Percentiles rank a stretch among this genome's conserved stretches.
phyloP scores from a whole-genome alignment of 2,888 invertebrate species.

The Ophion obscuratus region DNA sequence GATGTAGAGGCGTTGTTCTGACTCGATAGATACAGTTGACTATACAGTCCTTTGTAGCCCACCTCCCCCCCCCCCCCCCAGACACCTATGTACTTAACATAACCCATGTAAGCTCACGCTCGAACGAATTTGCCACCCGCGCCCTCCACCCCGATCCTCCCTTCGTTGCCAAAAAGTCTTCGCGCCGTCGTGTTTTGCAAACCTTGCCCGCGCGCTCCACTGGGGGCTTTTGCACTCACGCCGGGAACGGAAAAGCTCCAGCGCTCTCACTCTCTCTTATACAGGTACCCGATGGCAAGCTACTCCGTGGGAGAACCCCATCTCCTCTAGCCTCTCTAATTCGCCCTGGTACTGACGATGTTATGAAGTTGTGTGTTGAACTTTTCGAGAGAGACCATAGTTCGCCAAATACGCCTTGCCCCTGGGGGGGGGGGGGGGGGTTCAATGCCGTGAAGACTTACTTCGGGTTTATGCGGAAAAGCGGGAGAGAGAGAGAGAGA shows the following conservation, averaged over 20 bases:
- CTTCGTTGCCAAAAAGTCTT: conserved; percentile 45
- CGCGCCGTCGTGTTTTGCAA: conserved; percentile 68
- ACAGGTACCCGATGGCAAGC: conserved; percentile 21
- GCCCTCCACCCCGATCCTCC: not conserved
- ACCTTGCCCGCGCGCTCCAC: conserved; percentile 72
- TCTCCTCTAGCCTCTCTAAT: conserved; percentile 66
- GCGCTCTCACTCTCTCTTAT: conserved; percentile 39
- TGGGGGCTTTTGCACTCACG: conserved; percentile 19
- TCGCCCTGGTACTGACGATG: conserved; percentile 76
- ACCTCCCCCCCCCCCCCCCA: conserved; percentile 67
- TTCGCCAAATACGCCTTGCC: conserved; percentile 79
- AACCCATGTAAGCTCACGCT: conserved; percentile 84
- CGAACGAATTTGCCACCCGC: conserved; percentile 81
- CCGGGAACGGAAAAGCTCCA: conserved; percentile 26
- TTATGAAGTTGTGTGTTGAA: conserved; percentile 83
- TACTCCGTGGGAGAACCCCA: conserved; percentile 36
- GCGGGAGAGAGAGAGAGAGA: not conserved
- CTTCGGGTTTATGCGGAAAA: conserved; percentile 66
- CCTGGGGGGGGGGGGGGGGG: conserved; percentile 41
- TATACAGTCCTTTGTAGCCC: conserved; percentile 59
- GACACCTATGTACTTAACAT: conserved; percentile 83
- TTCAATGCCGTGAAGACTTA: conserved; percentile 75
- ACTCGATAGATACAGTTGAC: conserved; percentile 78
- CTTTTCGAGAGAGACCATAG: conserved; percentile 81
- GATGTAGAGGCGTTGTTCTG: conserved; percentile 68